These are phyloP conservation scores for Tetranychus piercei DNA, from an alignment of 2,888 invertebrate genomes.

Conservation along the genomic window DNA sequence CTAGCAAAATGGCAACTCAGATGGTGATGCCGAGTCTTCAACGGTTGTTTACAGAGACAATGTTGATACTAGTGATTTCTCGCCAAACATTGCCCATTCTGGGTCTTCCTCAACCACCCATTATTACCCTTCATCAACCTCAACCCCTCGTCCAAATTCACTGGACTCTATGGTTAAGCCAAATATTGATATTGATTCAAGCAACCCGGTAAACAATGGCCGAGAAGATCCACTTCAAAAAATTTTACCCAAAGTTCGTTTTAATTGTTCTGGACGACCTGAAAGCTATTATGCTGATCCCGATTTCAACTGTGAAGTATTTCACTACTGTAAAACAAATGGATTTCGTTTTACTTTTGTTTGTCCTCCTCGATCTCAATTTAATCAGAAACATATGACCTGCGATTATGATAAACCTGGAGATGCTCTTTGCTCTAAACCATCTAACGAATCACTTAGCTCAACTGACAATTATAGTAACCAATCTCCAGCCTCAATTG, in stretches of 20 bases:
- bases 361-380: constrained; percentile 25
- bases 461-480: not conserved
- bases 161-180: not conserved
- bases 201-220: constrained; percentile 1
- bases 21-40: not conserved
- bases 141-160: not conserved
- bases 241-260: constrained; percentile 25
- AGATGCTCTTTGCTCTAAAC: not conserved
- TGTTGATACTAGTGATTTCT: not conserved
- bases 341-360: constrained; percentile 27
- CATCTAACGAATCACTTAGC: not conserved
- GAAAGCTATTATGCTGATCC: constrained; percentile 27
- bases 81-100: not conserved
- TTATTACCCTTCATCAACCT: not conserved
- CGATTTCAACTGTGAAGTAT: constrained; percentile 27
- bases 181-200: not conserved
- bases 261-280: constrained; percentile 25
- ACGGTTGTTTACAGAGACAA: not conserved
- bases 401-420: constrained; percentile 24
- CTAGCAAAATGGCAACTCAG: not conserved
- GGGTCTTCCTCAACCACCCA: not conserved
- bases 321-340: constrained; percentile 28
- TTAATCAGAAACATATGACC: constrained; percentile 26
- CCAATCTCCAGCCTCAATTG: not conserved
- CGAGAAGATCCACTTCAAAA: constrained; percentile 23